Base-by-base conservation (phyloP, 1,140 invertebrate species). In the Zelostemma sp. region DNA sequence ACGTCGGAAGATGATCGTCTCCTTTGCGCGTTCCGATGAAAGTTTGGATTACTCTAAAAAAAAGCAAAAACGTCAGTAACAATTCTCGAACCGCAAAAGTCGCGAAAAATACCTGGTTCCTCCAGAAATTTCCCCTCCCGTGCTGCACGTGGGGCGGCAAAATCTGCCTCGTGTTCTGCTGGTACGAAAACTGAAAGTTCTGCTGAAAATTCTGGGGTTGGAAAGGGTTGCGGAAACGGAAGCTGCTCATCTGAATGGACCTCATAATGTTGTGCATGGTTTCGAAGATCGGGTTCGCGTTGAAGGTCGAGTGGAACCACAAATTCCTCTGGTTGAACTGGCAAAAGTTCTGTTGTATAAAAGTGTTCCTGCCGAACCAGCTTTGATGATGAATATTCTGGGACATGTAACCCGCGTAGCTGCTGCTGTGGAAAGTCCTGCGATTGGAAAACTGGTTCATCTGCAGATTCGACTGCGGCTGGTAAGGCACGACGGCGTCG, bases 131-230 rank as follows among this genome's bases (percentile, higher is more conserved):
- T 38, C 35, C 35, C 3, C 12, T 38, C 35, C 35, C 12, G 3
- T 38, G 9, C 3, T n/a, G 12, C 9, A 3, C 35, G n/a, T 3
- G 2, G n/a, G 35, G n/a, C 6, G 47, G 45, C 11, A 31, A 15
- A 19, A 68, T 46, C 15, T 75, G 66, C 5, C 49, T 28, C 5
- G 35, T 45, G 48, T 68, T 74, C n/a, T 74, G 65, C 31, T 77
- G 68, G 58, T 64, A 73, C 4, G 70, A 72, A 40, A 58, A 50
- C 9, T 64, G 51, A 5, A 66, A 25, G 51, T 76, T 73, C 5
- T 72, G 73, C 49, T 73, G 68, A n/a, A 71, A 49, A 69, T 66
- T 56, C 0, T n/a, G n/a, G n/a, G 67, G 15, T 14, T 63, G 65
- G 43, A 68, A 62, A 9, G 60, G 49, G 45, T 75, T 78, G 11